A percentile compares a stretch with the other conserved stretches of the same genome.
Evolutionary conservation across 2,113 vertebrate species (phyloP).

Genomic region (Tupaia tana): DNA sequence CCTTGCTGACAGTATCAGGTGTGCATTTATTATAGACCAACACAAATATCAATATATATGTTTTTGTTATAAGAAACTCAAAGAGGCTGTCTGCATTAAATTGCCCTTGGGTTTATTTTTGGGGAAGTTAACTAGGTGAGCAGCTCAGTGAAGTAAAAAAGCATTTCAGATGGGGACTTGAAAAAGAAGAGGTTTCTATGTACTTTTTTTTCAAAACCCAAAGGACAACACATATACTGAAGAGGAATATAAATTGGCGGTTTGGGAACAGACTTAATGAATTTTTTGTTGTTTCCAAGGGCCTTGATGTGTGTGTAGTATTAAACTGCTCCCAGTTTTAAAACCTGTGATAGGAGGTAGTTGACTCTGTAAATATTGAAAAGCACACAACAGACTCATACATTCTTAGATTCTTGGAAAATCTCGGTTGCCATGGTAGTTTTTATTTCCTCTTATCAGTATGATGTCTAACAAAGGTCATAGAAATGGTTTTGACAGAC

Average conservation of each 20-base stretch:
- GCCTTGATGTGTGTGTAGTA: neutral
- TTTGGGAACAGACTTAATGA: neutral
- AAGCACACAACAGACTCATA: neutral
- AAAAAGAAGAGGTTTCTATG: neutral
- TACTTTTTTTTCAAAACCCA: neutral
- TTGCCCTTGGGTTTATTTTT: neutral
- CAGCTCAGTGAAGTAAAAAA: neutral
- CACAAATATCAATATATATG: neutral
- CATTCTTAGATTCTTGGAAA: neutral
- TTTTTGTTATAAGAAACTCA: constrained; percentile 12
- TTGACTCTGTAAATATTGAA: constrained; percentile 34
- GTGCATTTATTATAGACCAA: neutral
- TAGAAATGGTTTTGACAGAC: neutral
- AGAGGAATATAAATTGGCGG: neutral
- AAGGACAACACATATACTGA: neutral
- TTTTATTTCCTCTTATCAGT: neutral
- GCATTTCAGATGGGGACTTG: neutral
- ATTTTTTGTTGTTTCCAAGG: neutral
- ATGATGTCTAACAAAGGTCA: neutral
- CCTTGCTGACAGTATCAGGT: neutral
- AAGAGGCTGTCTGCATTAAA: neutral
- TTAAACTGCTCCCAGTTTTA: constrained; percentile 10
- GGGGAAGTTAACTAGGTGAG: neutral
- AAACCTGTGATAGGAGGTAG: neutral
- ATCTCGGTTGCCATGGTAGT: neutral